Base-by-base conservation (phyloP, 2,888 invertebrate species). In the Spialia ferax region DNA sequence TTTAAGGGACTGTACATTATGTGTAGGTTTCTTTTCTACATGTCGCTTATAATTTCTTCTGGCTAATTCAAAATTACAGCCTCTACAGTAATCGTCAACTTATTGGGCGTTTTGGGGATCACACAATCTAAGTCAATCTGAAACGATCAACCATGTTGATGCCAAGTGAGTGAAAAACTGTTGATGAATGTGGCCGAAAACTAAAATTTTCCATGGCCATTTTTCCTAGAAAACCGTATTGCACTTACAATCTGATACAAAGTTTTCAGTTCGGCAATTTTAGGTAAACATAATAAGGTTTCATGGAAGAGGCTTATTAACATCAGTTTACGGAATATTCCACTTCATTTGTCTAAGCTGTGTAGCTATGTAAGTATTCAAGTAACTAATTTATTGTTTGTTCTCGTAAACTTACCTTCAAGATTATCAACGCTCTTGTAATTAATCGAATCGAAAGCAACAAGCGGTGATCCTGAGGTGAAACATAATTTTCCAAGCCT, bases 271-370 rank as follows among this genome's bases (percentile, higher is more conserved):
- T 20, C 8, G 22, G 20, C 13, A 20, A 4, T 50, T 48, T 50
- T 61, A 15, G 11, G 11, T 11, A 11, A 42, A 55, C 42, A n/a
- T 18, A n/a, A 42, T 55, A 63, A 22, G 63, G 56, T 48, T 56
- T 64, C 56, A 48, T 18, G 18, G 18, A 18, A 18, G 42, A 48
- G 45, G 56, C 45, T 64, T 45, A 64, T n/a, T 29, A 50, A 48
- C 57, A 18, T 23, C 20, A 13, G 26, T 59, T 32, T 38, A 26
- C 38, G 26, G 26, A 50, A 52, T 50, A 50, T 65, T 65, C 50
- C 32, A 20, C 42, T 45, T 50, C 23, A 65, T 65, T 65, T 52
- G 23, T 8, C n/a, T 7, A 32, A 1, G 10, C 10, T 10, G 32
- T 1, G 32, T 32, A 7, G 1, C 26, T 10, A 32, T 10, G 32